Conservation (phyloP, 2,113 vertebrate genomes). For the Pelecanus crispus region DNA sequence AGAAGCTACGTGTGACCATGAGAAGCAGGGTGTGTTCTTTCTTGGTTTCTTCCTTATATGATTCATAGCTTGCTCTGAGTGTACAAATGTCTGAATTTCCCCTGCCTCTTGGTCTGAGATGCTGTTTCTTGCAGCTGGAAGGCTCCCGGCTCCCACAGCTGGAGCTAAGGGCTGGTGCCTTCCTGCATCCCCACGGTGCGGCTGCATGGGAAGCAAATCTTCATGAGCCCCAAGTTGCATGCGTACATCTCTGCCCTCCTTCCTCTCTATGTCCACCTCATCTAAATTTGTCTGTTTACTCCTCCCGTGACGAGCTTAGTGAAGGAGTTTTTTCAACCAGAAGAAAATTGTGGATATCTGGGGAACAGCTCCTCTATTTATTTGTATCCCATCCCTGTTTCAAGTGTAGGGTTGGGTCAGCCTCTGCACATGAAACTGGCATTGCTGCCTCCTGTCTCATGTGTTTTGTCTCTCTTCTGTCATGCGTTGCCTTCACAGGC, state of each 20-base stretch:
- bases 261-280: neutral
- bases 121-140: neutral
- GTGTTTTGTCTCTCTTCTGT: neutral
- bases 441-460: neutral
- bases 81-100: neutral
- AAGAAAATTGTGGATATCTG: neutral
- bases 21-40: neutral
- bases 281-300: neutral
- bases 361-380: neutral
- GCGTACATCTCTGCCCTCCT: neutral
- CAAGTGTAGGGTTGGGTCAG: neutral
- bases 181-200: neutral
- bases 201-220: neutral
- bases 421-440: neutral
- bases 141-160: neutral
- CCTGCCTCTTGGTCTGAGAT: neutral
- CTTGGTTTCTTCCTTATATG: neutral
- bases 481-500: neutral
- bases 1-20: neutral
- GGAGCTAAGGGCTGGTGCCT: neutral
- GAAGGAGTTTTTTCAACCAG: neutral
- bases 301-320: fast-evolving
- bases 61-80: neutral
- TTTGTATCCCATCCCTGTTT: neutral
- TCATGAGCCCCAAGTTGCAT: neutral